Percentiles rank a stretch among this genome's conserved stretches.
These are phyloP conservation scores for Gibbula magus DNA, from an alignment of 2,888 invertebrate species.

Conservation along the genomic window DNA sequence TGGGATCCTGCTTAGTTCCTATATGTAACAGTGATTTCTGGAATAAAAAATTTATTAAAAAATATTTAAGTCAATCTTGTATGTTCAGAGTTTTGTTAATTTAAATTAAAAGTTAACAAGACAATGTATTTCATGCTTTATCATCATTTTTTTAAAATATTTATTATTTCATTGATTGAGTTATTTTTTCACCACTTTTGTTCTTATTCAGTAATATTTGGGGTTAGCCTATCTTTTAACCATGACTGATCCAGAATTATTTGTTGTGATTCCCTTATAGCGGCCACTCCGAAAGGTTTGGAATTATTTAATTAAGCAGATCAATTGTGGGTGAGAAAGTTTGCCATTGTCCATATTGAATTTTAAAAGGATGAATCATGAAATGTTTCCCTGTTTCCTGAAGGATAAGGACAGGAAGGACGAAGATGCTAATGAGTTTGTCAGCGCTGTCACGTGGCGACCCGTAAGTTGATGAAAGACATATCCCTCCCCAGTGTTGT, in stretches of 20 bases:
- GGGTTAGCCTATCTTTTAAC: no score
- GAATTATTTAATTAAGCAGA: background rate
- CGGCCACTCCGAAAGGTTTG: background rate
- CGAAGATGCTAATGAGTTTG: constrained; percentile 92
- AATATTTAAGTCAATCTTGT: background rate
- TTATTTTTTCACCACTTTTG: no score
- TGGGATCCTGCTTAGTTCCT: no score
- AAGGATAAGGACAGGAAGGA: constrained; percentile 84
- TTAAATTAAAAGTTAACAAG: background rate
- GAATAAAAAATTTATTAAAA: no score
- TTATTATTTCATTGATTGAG: no score
- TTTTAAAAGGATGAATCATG: no score
- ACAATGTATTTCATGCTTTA: background rate
- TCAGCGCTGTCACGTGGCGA: constrained; percentile 96
- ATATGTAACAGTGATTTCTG: no score
- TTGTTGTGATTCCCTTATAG: no score
- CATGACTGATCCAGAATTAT: no score
- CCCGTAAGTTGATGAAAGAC: constrained; percentile 73
- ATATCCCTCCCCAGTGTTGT: background rate
- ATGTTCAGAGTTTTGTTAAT: background rate
- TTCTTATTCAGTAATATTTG: no score
- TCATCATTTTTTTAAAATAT: background rate
- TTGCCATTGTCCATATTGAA: no score
- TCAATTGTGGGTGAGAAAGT: background rate
- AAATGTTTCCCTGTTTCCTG: constrained; percentile 24